These are phyloP conservation scores for Drosophila nr. medialis DNA, from an alignment of 2,888 invertebrate species.

Conservation along the genomic window DNA sequence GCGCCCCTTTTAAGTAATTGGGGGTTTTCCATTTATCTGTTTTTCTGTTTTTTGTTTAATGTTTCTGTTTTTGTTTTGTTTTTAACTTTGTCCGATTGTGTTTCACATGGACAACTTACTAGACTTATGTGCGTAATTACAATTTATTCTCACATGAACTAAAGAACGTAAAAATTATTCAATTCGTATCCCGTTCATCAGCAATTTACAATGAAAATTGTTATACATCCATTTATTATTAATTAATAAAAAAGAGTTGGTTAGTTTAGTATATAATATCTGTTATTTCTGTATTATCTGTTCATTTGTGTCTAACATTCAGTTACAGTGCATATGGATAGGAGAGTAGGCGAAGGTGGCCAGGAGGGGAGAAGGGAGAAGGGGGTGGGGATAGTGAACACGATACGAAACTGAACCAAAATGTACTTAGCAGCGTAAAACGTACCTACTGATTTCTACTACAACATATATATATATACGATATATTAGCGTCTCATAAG, in stretches of 20 bases:
- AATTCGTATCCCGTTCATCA: slow-evolving; percentile 40
- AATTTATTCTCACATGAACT: slow-evolving; percentile 55
- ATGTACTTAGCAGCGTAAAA: slow-evolving; percentile 55
- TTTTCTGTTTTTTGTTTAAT: slow-evolving; percentile 6
- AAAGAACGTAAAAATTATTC: slow-evolving; percentile 41
- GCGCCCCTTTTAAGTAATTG: slow-evolving; percentile 47
- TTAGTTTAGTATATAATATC: slow-evolving; percentile 66
- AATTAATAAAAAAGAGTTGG: slow-evolving; percentile 44
- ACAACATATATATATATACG: slow-evolving; percentile 74
- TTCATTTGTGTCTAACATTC: slow-evolving; percentile 63
- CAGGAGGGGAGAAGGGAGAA: neutral
- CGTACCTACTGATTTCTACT: slow-evolving; percentile 63
- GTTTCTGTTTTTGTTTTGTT: slow-evolving; percentile 5
- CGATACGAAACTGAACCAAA: slow-evolving; percentile 50
- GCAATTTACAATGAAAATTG: slow-evolving; percentile 67
- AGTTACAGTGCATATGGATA: slow-evolving; percentile 32
- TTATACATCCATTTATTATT: slow-evolving; percentile 54
- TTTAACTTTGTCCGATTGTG: slow-evolving; percentile 56
- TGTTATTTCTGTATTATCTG: slow-evolving; percentile 15
- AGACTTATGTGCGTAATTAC: slow-evolving; percentile 69
- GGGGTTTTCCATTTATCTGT: slow-evolving; percentile 2
- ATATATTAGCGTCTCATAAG: slow-evolving; percentile 75
- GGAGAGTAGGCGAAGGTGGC: neutral
- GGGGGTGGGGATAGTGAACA: neutral
- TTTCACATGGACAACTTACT: slow-evolving; percentile 64